Evolutionary conservation across 2,888 invertebrate species (phyloP), one percentile per base, ranked within the genome.

Genomic region (Acanthoscelides obtectus): DNA sequence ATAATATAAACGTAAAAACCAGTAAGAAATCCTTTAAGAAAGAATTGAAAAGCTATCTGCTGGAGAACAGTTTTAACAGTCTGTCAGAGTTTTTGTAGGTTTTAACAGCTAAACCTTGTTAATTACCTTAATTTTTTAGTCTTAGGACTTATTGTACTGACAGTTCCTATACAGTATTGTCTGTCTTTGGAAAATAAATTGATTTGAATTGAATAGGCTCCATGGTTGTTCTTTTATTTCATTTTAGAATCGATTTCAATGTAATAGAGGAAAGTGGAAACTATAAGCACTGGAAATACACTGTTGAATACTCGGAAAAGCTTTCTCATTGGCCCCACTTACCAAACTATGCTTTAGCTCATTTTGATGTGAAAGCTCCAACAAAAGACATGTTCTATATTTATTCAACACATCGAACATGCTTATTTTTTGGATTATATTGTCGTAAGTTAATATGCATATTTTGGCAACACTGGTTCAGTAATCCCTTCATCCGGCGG

Each of bases 211-310:
- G 20, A 70, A 63, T 63, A n/a, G n/a, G n/a, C n/a, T n/a, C n/a
- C n/a, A n/a, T n/a, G n/a, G n/a, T n/a, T n/a, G n/a, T n/a, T n/a
- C n/a, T 3, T 68, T 20, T 21, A 25, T 69, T 69, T 64, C 19
- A n/a, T 79, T 80, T 70, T 76, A 92, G 92, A 78, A 83, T 88
- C 20, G 87, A 89, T 79, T 92, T 92, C 79, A 87, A 87, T 75
- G 88, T 93, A 67, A 83, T 89, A 0, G 84, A 87, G 0, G 93
- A 93, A 81, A 88, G 88, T 75, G 91, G 91, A 1, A 90, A 90
- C 81, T 88, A 88, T 77, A 89, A 90, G 68, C 88, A 91, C 77
- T 93, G 93, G 93, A 89, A 89, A 77, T 93, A 93, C 80, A 87
- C 89, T 0, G 90, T 90, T 0, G 82, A 87, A 73, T 93, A 93